Percentiles rank a stretch among this genome's conserved stretches.
Conservation (phyloP, 1,140 invertebrate species). For the Caenorhabditis inopinata region DNA sequence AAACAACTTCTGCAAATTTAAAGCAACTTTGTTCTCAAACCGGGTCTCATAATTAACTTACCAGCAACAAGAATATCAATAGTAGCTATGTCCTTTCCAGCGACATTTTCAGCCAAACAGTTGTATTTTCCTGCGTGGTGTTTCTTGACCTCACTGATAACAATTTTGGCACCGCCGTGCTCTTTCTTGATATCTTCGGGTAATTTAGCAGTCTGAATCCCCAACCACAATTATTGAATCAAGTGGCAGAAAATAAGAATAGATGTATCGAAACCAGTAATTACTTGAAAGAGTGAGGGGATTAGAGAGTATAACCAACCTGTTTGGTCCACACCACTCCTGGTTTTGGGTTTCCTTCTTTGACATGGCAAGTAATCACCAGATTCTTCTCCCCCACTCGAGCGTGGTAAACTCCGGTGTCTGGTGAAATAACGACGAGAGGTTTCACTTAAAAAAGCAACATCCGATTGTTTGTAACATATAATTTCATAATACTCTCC, state of each 20-base stretch:
- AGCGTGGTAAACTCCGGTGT: slow-evolving; percentile 22
- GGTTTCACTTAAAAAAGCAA: slow-evolving; percentile 25
- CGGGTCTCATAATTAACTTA: neutral
- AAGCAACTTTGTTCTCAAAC: neutral
- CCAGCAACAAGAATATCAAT: slow-evolving; percentile 34
- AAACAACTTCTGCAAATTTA: neutral
- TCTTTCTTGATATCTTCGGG: slow-evolving; percentile 17
- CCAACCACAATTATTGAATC: neutral
- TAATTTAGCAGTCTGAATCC: slow-evolving; percentile 13
- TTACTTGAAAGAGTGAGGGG: neutral
- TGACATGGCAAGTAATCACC: slow-evolving; percentile 27
- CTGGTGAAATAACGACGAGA: slow-evolving; percentile 2
- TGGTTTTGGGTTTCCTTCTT: slow-evolving; percentile 42
- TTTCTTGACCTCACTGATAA: neutral
- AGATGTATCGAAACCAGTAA: neutral
- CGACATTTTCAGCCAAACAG: slow-evolving; percentile 22
- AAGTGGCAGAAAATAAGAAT: neutral
- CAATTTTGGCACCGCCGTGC: slow-evolving; percentile 1
- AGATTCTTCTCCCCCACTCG: slow-evolving; percentile 38
- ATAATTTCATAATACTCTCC: too few relatives aligned
- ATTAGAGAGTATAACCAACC: neutral
- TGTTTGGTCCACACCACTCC: slow-evolving; percentile 21
- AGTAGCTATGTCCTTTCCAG: slow-evolving; percentile 17
- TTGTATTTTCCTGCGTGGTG: slow-evolving; percentile 30
- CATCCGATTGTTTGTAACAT: neutral